These are phyloP conservation scores for Chaetodon trifasciatus DNA, from an alignment of 2,797 vertebrate species.

Conservation along the genomic window DNA sequence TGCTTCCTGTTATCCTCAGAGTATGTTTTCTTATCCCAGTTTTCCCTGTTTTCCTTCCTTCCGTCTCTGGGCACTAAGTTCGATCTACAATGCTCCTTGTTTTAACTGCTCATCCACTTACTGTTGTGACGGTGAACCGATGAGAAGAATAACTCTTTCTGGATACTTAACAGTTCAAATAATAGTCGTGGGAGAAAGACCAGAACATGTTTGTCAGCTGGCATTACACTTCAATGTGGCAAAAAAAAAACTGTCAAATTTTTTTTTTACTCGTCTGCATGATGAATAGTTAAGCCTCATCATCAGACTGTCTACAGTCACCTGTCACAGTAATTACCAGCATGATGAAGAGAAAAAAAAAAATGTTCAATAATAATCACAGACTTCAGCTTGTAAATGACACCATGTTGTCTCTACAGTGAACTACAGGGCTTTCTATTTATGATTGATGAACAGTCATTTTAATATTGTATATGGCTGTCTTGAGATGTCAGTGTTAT, in stretches of 20 bases:
- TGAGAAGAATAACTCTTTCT: not conserved
- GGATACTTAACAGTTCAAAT: slow-evolving; percentile 19
- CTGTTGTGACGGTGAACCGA: slow-evolving; percentile 18
- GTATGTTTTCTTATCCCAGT: not conserved
- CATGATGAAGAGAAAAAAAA: not conserved
- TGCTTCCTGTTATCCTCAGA: slow-evolving; percentile 19
- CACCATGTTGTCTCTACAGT: slow-evolving; percentile 20
- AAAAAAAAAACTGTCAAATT: not conserved
- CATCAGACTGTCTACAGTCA: slow-evolving; percentile 17
- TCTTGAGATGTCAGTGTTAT: slow-evolving; percentile 35
- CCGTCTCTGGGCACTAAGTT: not conserved
- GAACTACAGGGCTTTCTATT: slow-evolving; percentile 51
- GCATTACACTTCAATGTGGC: slow-evolving; percentile 15
- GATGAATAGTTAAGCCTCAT: slow-evolving; percentile 31
- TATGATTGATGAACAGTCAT: slow-evolving; percentile 30
- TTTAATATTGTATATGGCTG: slow-evolving; percentile 63
- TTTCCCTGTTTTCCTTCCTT: not conserved
- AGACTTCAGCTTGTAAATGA: slow-evolving; percentile 50
- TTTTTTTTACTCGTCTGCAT: slow-evolving; percentile 34
- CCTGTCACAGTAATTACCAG: not conserved
- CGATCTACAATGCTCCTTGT: slow-evolving; percentile 1
- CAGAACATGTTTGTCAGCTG: slow-evolving; percentile 9
- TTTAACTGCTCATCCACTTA: not conserved
- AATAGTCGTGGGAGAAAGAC: not conserved
- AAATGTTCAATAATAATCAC: not conserved